Evolutionary conservation across 2,797 vertebrate species (phyloP).

Genomic region (Epinephelus awoara): DNA sequence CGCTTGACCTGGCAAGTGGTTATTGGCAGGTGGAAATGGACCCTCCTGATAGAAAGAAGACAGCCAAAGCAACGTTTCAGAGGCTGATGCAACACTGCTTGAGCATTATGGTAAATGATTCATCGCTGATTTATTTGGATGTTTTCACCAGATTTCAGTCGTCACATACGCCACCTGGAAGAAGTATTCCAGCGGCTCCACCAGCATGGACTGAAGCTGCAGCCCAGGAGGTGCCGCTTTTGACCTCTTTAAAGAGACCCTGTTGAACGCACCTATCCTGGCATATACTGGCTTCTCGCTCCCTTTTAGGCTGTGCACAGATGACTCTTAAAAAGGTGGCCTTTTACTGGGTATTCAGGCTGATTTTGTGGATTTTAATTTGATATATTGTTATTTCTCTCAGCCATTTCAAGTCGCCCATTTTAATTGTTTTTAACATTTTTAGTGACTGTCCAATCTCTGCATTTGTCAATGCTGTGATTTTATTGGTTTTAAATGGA

Average conservation of each 20-base stretch:
- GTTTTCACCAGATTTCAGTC: not conserved
- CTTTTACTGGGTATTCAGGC: too few species aligned
- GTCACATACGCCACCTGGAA: not conserved
- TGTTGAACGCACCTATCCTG: not conserved
- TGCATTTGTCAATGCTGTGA: too few species aligned
- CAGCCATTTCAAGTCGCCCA: too few species aligned
- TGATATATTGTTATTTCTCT: too few species aligned
- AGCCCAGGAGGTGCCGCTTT: slow-evolving; percentile 3
- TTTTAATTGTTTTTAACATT: too few species aligned
- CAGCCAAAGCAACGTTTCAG: not conserved
- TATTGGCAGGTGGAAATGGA: slow-evolving; percentile 3
- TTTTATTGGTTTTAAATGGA: too few species aligned
- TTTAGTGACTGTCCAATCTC: too few species aligned
- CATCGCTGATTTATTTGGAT: not conserved
- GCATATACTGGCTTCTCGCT: slow-evolving; percentile 19
- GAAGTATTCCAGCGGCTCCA: slow-evolving; percentile 3
- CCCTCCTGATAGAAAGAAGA: not conserved
- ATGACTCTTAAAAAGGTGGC: not conserved
- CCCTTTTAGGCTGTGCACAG: slow-evolving; percentile 18
- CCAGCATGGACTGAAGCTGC: too few species aligned
- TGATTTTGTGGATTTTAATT: too few species aligned
- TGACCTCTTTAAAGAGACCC: not conserved
- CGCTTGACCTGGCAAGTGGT: not conserved
- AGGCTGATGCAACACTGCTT: not conserved
- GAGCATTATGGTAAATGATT: not conserved